Evolutionary conservation across 2,797 vertebrate species (phyloP).

Genomic region (Columba guinea): DNA sequence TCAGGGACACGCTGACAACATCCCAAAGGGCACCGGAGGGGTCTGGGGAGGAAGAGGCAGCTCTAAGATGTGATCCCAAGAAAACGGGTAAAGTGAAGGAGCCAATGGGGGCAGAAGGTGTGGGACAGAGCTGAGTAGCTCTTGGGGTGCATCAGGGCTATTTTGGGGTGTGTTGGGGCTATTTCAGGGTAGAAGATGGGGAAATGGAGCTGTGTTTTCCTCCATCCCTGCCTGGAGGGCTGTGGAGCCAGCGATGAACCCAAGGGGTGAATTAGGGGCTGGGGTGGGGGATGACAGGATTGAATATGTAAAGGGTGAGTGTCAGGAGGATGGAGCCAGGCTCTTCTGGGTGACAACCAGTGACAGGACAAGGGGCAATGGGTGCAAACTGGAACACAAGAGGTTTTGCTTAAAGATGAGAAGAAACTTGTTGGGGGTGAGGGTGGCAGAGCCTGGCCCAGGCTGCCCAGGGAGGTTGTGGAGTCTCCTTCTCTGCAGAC

Average conservation of each 20-base stretch:
- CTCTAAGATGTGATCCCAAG: background rate
- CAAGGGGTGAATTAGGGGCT: background rate
- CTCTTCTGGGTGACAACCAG: too few species aligned
- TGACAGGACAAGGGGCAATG: too few species aligned
- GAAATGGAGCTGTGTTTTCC: fast-evolving
- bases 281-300: background rate
- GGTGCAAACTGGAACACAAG: too few species aligned
- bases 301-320: too few species aligned
- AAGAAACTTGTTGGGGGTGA: too few species aligned
- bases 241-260: fast-evolving
- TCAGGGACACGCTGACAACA: background rate
- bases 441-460: too few species aligned
- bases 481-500: too few species aligned
- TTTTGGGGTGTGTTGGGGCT: background rate
- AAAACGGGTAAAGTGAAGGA: fast-evolving
- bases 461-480: too few species aligned
- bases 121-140: fast-evolving
- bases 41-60: fast-evolving
- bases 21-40: too few species aligned
- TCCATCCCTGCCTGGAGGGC: background rate
- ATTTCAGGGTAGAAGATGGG: background rate
- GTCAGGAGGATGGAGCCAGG: too few species aligned
- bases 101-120: too few species aligned
- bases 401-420: too few species aligned
- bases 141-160: background rate